Evolutionary conservation across 37 sponge, comb jelly and placozoan genomes (phyloP).

Genomic region (Halisarca cf. caerulea): DNA sequence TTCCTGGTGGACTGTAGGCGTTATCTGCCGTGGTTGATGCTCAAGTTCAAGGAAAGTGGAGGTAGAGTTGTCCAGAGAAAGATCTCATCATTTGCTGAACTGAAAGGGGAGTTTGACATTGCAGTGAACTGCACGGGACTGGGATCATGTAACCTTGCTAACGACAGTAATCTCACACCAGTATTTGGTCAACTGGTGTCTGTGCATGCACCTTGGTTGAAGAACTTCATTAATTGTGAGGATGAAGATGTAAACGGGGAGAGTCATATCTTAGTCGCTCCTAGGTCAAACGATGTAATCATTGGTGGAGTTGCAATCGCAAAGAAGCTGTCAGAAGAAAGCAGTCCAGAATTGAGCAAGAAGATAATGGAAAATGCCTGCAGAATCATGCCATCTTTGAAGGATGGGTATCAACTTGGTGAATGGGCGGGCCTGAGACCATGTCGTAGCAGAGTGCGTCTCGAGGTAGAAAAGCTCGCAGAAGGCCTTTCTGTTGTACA

Average conservation of each 20-base stretch:
- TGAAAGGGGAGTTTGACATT: background rate
- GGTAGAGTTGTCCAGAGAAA: background rate
- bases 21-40: slow-evolving; percentile 13
- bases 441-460: background rate
- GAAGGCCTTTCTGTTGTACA: slow-evolving; percentile 13
- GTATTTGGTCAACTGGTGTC: slow-evolving; percentile 21
- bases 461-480: background rate
- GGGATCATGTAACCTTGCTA: slow-evolving; percentile 13
- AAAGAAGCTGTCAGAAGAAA: background rate
- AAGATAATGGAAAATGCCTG: background rate
- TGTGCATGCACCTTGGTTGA: slow-evolving; percentile 41
- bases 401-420: background rate
- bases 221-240: slow-evolving; percentile 2
- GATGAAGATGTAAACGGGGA: background rate
- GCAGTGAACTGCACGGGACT: slow-evolving; percentile 44
- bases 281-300: background rate
- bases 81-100: background rate
- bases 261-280: background rate
- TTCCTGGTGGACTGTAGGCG: background rate
- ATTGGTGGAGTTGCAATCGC: slow-evolving; percentile 20
- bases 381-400: background rate
- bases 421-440: slow-evolving; percentile 35
- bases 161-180: slow-evolving; percentile 2
- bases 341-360: background rate
- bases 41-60: background rate